Evolutionary conservation across 2,113 vertebrate species (phyloP), one percentile per base, ranked within the genome.

Genomic region (Tautogolabrus adspersus): DNA sequence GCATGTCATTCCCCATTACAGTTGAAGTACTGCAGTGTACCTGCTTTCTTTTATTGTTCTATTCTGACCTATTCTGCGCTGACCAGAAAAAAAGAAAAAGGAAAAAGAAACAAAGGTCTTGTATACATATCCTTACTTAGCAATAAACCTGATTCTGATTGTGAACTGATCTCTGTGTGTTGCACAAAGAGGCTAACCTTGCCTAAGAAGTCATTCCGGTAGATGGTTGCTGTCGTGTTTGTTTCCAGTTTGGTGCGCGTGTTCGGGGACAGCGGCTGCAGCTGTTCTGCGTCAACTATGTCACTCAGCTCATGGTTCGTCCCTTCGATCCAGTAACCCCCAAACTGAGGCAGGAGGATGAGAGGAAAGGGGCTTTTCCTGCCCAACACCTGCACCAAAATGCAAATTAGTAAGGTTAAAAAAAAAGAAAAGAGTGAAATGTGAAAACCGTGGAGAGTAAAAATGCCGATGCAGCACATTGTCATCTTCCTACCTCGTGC

Each of bases 251-350:
- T 97, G 7, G 95, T 94, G 59, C 95, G 95, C 64, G 91, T 80
- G 19, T 93, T 81, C 0, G 97, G 95, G 0, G 95, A 97, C 0
- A 92, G 94, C 13, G 88, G 85, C 66, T 62, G 84, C 2, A 94
- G 89, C 0, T 73, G 93, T 82, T 96, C 95, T 0, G 84, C 79
- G 59, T 96, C 95, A 0, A 89, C 89, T 1, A 87, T 51, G 18
- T 89, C 91, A 10, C 88, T 93, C 54, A 97, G 86, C 34, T 98
- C 96, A 8, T 99, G 97, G 90, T 97, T 97, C 81, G 95, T 98
- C 69, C 98, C 98, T 86, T 99, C 98, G 5, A 99, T 99, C 98
- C 98, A 99, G 93, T 97, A 99, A 70, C 98, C 98, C 49, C 98
- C 98, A 1, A 99, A 99, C 93, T 99, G 98, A 0, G 98, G 98